Conservation (phyloP, 2,888 invertebrate species). For the Baccha elongata region DNA sequence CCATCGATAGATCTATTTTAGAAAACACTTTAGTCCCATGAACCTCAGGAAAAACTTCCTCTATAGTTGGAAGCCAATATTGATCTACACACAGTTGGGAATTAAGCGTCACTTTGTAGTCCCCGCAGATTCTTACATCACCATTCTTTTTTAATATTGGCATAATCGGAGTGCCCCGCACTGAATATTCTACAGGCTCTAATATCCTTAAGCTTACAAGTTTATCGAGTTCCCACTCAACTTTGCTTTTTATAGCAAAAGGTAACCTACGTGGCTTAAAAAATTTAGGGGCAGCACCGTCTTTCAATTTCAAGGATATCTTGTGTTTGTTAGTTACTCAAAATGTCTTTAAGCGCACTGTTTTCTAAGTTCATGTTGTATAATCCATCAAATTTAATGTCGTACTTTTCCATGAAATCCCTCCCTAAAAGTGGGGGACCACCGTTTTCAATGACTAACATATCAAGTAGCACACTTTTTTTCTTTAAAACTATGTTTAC, state of each 20-base stretch:
- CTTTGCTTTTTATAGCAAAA: too few species aligned
- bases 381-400: background rate
- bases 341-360: background rate
- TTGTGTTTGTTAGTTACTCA: background rate
- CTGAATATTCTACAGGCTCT: too few species aligned
- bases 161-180: too few species aligned
- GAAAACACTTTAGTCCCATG: background rate
- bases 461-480: constrained; percentile 5
- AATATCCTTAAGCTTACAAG: too few species aligned
- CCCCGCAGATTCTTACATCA: background rate
- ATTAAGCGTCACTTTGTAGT: background rate
- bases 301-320: too few species aligned
- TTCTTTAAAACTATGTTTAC: background rate
- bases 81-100: constrained; percentile 2
- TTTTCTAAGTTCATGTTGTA: background rate
- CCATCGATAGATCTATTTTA: background rate
- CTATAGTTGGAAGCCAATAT: background rate
- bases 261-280: too few species aligned
- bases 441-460: constrained; percentile 6
- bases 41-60: background rate
- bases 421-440: constrained; percentile 11
- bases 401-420: constrained; percentile 5
- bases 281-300: too few species aligned
- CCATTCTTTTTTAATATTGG: too few species aligned
- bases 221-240: too few species aligned